Evolutionary conservation across 2,888 invertebrate species (phyloP).

Genomic region (Andrena flavipes): DNA sequence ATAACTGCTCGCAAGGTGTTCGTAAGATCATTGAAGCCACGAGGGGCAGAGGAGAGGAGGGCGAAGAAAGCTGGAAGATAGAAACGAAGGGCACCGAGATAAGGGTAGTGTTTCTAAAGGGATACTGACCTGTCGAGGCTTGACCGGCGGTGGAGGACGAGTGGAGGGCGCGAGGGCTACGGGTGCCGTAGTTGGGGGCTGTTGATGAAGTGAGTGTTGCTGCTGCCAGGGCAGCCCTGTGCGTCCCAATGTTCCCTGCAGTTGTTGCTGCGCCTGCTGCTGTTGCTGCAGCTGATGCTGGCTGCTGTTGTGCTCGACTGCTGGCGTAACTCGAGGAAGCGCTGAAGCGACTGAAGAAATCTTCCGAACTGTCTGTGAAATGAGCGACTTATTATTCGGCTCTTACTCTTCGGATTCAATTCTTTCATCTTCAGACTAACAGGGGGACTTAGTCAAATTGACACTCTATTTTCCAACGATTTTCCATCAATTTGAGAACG

Average conservation of each 20-base stretch:
- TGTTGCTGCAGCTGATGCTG: slow-evolving; percentile 69
- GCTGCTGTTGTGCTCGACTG: slow-evolving; percentile 82
- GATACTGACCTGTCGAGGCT: slow-evolving; percentile 82
- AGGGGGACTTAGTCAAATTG: too few species aligned
- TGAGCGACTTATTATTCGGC: slow-evolving; percentile 83
- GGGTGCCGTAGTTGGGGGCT: slow-evolving; percentile 79
- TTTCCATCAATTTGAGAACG: too few species aligned
- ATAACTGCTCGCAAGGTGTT: neutral
- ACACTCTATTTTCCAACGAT: too few species aligned
- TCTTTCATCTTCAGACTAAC: neutral
- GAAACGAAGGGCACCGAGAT: slow-evolving; percentile 16
- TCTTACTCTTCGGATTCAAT: slow-evolving; percentile 57
- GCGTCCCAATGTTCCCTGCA: slow-evolving; percentile 81
- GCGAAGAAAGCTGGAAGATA: slow-evolving; percentile 12
- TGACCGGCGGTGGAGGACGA: slow-evolving; percentile 83
- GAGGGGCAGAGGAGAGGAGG: neutral
- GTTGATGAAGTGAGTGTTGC: slow-evolving; percentile 85
- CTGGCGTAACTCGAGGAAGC: slow-evolving; percentile 84
- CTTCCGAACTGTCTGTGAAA: slow-evolving; percentile 88
- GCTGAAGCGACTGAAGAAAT: slow-evolving; percentile 85
- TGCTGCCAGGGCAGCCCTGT: slow-evolving; percentile 84
- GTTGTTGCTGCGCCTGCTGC: slow-evolving; percentile 82
- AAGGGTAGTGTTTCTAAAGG: neutral
- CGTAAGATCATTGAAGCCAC: neutral
- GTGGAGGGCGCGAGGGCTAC: slow-evolving; percentile 79